Conservation (phyloP, 1,140 invertebrate genomes). For the Drosophila nebulosa region DNA sequence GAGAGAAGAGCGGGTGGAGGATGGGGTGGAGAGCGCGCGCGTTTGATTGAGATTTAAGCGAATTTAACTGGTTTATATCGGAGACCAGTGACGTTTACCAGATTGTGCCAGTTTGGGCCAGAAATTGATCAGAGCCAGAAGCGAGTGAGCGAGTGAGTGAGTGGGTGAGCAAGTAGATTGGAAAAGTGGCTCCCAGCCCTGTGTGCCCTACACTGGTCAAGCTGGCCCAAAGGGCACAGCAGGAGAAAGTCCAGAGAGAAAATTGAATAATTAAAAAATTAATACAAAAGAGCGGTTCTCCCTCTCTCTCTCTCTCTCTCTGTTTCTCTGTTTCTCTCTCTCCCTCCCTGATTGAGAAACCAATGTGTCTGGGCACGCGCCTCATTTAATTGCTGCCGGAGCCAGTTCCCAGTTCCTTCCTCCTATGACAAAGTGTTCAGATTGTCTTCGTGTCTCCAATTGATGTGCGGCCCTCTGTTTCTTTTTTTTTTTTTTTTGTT, state of each 20-base stretch:
- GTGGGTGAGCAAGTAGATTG: not conserved
- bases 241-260: not conserved
- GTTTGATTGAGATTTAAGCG: conserved; percentile 57
- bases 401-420: not conserved
- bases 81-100: conserved; percentile 45
- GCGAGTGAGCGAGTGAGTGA: too few relatives aligned
- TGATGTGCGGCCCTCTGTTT: conserved; percentile 33
- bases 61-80: conserved; percentile 76
- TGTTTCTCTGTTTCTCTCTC: not conserved
- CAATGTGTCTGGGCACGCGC: not conserved
- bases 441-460: conserved; percentile 28
- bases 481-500: conserved; percentile 17
- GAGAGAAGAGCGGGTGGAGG: not conserved
- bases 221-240: conserved; percentile 12
- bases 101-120: conserved; percentile 66
- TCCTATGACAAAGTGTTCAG: not conserved
- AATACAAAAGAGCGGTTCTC: not conserved
- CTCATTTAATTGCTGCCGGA: not conserved
- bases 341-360: not conserved
- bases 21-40: conserved; percentile 4
- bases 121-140: conserved; percentile 34
- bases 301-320: not conserved
- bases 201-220: not conserved
- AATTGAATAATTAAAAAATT: not conserved
- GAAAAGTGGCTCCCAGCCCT: not conserved